Percentiles rank a stretch among this genome's conserved stretches.
Evolutionary conservation across 2,113 vertebrate genomes (phyloP).

Genomic region (Zosterops lateralis): DNA sequence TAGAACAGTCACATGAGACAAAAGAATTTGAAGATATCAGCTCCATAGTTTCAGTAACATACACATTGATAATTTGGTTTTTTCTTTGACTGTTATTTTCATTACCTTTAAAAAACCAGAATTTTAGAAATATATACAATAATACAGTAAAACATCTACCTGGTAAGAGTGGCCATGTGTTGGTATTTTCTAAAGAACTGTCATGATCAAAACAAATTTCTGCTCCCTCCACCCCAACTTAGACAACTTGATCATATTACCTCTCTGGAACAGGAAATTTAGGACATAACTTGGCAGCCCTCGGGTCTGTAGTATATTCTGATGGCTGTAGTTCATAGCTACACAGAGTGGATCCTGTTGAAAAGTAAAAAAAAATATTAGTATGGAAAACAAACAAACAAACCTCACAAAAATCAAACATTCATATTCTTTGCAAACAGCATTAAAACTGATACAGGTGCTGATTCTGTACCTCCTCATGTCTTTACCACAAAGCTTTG

Average conservation of each 20-base stretch:
- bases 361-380: neutral
- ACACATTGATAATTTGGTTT: neutral
- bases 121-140: neutral
- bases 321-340: constrained; percentile 85
- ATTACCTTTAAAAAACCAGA: neutral
- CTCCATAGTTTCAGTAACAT: neutral
- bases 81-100: neutral
- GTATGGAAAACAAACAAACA: neutral
- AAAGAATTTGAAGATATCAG: neutral
- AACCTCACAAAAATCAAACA: neutral
- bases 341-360: constrained; percentile 88
- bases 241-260: constrained; percentile 72
- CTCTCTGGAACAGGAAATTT: constrained; percentile 94
- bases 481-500: neutral
- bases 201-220: neutral
- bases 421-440: neutral
- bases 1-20: neutral
- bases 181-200: neutral
- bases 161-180: neutral
- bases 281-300: constrained; percentile 85
- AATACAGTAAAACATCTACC: neutral
- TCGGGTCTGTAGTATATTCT: constrained; percentile 82
- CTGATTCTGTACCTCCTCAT: neutral
- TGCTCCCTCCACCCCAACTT: neutral
- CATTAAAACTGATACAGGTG: neutral